Base-by-base conservation (phyloP, 2,888 invertebrate species). In the Aphodius sticticus region DNA sequence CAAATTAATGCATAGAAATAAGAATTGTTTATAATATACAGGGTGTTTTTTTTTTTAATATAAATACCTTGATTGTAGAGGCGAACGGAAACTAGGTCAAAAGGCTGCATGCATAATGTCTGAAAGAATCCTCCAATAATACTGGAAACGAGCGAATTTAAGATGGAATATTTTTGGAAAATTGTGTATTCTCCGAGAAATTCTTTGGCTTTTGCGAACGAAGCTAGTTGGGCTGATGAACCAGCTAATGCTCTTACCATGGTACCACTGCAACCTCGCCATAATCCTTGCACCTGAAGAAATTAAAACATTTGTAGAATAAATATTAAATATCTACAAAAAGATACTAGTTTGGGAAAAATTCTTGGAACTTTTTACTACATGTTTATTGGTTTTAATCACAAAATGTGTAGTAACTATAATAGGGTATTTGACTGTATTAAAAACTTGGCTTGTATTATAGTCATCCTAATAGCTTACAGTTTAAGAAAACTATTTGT, bases 81-180 rank as follows among this genome's bases (percentile, higher is more conserved):
- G 82, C 97, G 92, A n/a, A 96, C 96, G n/a, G 96, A 94, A 81
- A 95, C 92, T 53, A 97, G 94, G 88, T 97, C 97, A 86, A 97
- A 94, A 0, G 97, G 97, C 82, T 96, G 96, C 92, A 97, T 95
- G 79, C 92, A 91, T 0, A 95, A 82, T 0, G 94, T 94, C 77
- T 96, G 94, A 77, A 93, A 93, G 69, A 94, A 89, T 2, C 97
- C 97, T 82, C 96, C 95, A 16, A 95, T 87, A 84, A 95, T 91
- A 86, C 96, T 95, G 16, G 96, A 94, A 2, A 90, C 84, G 78
- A 94, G 90, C 0, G 94, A 92, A 81, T 91, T 91, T 69, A 92
- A 83, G 84, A 93, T 87, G 72, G 93, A 92, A 78, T 91, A 90
- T 71, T 89, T 87, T 72, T 81, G 80, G 77, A 89, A 87, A 0